Evolutionary conservation across 2,113 vertebrate genomes (phyloP), one percentile per base, ranked within the genome.

Genomic region (Tricholaema leucomelas): DNA sequence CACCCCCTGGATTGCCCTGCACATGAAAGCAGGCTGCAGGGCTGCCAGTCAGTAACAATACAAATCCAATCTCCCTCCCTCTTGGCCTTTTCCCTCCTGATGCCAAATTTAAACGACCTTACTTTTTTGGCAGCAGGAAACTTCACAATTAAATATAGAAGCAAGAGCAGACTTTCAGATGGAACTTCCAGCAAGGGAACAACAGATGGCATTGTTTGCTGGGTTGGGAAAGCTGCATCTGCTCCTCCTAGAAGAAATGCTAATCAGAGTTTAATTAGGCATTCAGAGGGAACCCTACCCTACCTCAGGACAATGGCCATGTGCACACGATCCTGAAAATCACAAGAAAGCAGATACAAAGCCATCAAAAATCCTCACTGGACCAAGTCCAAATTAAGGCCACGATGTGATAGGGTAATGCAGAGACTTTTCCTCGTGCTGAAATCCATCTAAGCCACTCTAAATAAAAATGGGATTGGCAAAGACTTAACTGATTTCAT

Each of bases 161-260:
- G 87, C 88, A 21, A 72, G 93, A 86, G 44, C 82, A 93, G 85
- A 81, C 92, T 92, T 91, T 93, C 76, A 79, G 81, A 92, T 94
- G 92, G 92, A 95, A 95, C 83, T 80, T 92, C 59, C 71, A 87
- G 86, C 67, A 69, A 65, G 77, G 72, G 91, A 92, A 96, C 91
- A 92, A 96, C 96, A 78, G 87, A 87, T 94, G 96, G 96, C 91
- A 95, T 95, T 78, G 76, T 91, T 94, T 93, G 76, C 64, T 87
- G 88, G 85, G 87, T 64, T 80, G 93, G 96, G 93, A 94, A 93
- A 88, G 77, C 88, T 91, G 90, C 96, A 88, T 97, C 93, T 96
- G 96, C 87, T 96, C 90, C 87, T 96, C 90, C 48, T 81, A 61
- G 83, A 88, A 96, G 92, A 96, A 96, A 97, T 95, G 96, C 88